These are phyloP conservation scores for Caenorhabditis sp. DNA, from an alignment of 2,888 invertebrate genomes.

Conservation along the genomic window DNA sequence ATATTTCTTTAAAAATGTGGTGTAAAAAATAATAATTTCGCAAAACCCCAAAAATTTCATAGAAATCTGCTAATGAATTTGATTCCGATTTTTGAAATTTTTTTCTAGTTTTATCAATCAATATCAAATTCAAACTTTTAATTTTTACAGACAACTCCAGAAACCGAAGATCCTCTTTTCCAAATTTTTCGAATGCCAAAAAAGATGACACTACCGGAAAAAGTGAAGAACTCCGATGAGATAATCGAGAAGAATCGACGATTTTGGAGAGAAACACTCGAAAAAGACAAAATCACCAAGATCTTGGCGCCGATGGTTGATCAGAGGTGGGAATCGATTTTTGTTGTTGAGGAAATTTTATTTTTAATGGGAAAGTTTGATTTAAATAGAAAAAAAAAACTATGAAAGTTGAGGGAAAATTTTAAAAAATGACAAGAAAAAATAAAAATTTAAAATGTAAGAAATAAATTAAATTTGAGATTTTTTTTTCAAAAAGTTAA, in stretches of 20 bases:
- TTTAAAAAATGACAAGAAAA: no score
- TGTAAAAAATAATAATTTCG: no score
- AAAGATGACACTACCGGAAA: constrained; percentile 42
- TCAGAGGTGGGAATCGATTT: constrained; percentile 73
- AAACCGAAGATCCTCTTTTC: constrained; percentile 14
- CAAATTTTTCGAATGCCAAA: constrained; percentile 66
- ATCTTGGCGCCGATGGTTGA: constrained; percentile 83
- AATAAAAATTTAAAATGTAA: no score
- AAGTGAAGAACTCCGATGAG: constrained; percentile 58
- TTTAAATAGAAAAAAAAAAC: no score
- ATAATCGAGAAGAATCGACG: constrained; percentile 54
- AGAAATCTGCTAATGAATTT: no score
- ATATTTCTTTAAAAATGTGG: no score
- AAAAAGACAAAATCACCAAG: constrained; percentile 70
- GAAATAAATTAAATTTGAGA: no score
- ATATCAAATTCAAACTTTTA: not conserved
- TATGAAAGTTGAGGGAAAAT: no score
- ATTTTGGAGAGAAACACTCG: constrained; percentile 75
- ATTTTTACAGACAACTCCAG: not conserved
- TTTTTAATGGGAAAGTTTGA: no score
- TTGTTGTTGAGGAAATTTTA: no score
- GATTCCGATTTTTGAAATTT: not conserved
- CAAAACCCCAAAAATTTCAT: no score
- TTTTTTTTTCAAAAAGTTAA: no score
- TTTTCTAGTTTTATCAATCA: not conserved